phyloP scores from a whole-genome alignment of 2,113 vertebrate species.

The Ginglymostoma cirratum region DNA sequence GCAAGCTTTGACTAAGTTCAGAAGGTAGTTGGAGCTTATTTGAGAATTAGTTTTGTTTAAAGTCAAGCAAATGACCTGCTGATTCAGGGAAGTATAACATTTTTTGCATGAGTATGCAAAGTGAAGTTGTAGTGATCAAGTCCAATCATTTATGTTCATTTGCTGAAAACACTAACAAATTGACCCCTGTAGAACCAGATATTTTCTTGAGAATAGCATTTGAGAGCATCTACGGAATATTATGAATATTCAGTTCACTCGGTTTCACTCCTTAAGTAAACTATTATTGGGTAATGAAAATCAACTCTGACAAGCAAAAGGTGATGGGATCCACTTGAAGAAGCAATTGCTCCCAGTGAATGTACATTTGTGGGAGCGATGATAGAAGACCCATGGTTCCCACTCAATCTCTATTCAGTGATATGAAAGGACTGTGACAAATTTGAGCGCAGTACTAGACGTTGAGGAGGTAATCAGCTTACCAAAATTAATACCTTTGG shows the following conservation, averaged over 20 bases:
- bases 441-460: too few relatives aligned
- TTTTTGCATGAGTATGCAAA: too few relatives aligned
- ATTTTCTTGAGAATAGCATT: background rate
- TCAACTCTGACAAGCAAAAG: background rate
- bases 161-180: background rate
- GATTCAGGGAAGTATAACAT: background rate
- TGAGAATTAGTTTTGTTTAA: background rate
- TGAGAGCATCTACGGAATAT: background rate
- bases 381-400: too few relatives aligned
- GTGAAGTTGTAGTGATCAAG: too few relatives aligned
- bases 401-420: too few relatives aligned
- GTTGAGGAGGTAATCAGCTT: too few relatives aligned
- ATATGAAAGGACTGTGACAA: too few relatives aligned
- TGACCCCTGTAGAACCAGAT: background rate
- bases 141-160: background rate
- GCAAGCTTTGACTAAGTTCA: background rate
- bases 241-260: background rate
- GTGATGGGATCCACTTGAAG: background rate
- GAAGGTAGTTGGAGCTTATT: background rate
- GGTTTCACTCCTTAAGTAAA: background rate
- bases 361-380: too few relatives aligned
- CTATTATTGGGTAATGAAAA: background rate
- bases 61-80: background rate
- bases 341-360: background rate
- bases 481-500: too few relatives aligned